A percentile compares a stretch with the other conserved stretches of the same genome.
phyloP scores from a whole-genome alignment of 2,888 invertebrate species.

The Pammene aurita region DNA sequence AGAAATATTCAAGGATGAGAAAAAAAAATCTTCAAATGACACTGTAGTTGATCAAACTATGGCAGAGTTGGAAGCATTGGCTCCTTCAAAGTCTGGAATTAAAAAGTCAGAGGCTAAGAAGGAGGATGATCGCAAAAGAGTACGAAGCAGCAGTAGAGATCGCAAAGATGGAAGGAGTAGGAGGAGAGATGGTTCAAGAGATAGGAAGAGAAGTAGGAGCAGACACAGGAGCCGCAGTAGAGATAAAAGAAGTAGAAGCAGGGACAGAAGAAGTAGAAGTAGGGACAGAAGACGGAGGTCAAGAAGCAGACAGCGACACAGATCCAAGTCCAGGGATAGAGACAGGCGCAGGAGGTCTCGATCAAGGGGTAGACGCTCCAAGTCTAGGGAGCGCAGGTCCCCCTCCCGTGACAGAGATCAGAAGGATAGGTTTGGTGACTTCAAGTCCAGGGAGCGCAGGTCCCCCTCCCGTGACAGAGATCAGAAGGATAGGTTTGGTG shows the following conservation, averaged over 20 bases:
- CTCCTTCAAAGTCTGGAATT: slow-evolving; percentile 83
- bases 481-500: slow-evolving; percentile 58
- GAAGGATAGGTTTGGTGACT: slow-evolving; percentile 60
- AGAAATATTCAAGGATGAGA: slow-evolving; percentile 75
- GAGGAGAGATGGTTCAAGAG: slow-evolving; percentile 60
- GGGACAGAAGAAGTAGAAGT: slow-evolving; percentile 54
- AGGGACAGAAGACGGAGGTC: slow-evolving; percentile 57
- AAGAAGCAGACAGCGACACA: slow-evolving; percentile 57
- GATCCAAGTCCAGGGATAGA: slow-evolving; percentile 56
- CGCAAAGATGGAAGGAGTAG: slow-evolving; percentile 55
- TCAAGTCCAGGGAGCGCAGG: too few species aligned
- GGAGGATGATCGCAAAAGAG: slow-evolving; percentile 55
- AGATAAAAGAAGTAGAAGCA: slow-evolving; percentile 53
- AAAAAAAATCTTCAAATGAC: slow-evolving; percentile 55
- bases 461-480: slow-evolving; percentile 57
- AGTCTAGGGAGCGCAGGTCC: slow-evolving; percentile 57
- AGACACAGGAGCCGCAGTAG: slow-evolving; percentile 50
- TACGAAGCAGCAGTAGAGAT: slow-evolving; percentile 58
- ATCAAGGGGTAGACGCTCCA: slow-evolving; percentile 58
- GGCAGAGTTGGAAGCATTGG: slow-evolving; percentile 93
- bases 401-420: slow-evolving; percentile 56
- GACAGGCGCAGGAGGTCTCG: slow-evolving; percentile 51
- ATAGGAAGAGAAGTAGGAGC: slow-evolving; percentile 51
- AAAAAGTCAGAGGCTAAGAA: slow-evolving; percentile 51
- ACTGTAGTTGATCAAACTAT: slow-evolving; percentile 90